Percentiles rank a stretch among this genome's conserved stretches.
These are phyloP conservation scores for Phalanger gymnotis DNA, from an alignment of 2,797 vertebrate species.

Conservation along the genomic window DNA sequence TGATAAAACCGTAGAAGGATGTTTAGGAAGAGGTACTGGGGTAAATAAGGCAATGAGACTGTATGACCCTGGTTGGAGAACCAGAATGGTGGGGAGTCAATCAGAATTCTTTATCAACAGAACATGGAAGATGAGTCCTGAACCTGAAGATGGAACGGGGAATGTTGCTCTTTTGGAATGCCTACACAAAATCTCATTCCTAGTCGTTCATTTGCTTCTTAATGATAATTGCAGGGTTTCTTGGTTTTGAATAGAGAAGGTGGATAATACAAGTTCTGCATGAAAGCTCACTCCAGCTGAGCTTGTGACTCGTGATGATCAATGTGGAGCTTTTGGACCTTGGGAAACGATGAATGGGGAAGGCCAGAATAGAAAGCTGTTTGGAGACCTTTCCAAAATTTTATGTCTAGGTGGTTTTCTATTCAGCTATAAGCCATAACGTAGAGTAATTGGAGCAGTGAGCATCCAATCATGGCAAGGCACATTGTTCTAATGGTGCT, in stretches of 20 bases:
- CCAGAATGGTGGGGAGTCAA: background rate
- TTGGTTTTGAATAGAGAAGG: background rate
- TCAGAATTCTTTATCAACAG: background rate
- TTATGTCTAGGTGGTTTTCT: background rate
- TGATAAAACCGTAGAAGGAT: background rate
- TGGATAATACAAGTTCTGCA: background rate
- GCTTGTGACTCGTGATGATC: background rate
- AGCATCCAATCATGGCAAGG: background rate
- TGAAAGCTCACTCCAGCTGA: background rate
- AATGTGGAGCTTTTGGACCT: background rate
- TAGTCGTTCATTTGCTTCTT: background rate
- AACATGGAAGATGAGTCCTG: background rate
- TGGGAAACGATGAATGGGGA: background rate
- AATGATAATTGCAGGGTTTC: background rate
- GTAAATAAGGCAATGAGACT: background rate
- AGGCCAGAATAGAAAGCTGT: background rate
- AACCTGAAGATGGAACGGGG: background rate
- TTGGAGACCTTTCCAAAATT: background rate
- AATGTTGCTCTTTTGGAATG: background rate
- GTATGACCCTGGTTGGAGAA: background rate
- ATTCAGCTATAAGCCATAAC: background rate
- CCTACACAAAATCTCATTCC: background rate
- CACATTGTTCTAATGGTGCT: background rate
- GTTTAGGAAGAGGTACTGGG: background rate
- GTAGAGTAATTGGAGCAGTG: background rate